Evolutionary conservation across 2,113 vertebrate species (phyloP), one percentile per base, ranked within the genome.

Genomic region (Ictalurus punctatus): DNA sequence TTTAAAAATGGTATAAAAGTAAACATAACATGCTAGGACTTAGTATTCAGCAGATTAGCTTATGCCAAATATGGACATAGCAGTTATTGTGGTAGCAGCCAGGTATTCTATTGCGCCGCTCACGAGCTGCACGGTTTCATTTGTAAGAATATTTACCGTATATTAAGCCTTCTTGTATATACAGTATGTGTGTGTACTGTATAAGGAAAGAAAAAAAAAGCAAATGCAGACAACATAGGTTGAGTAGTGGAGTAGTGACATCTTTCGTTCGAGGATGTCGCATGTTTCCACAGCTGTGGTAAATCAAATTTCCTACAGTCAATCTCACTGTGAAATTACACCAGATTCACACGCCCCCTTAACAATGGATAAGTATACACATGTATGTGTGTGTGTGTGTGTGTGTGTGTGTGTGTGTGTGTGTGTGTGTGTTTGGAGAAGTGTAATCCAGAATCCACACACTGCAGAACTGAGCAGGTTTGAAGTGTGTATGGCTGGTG

Each of bases 321-420:
- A 80, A 54, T 30, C 27, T 80, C 27, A 80, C 27, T 80, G 27
- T 80, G 78, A 80, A 80, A 80, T 80, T 54, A 80, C 48, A 56
- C 78, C 78, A 56, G 25, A n/a, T 17, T 54, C 78, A 80, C 16
- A 80, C 14, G 3, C 6, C 25, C 25, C 76, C 13, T 54, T 80
- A 6, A 80, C 14, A 54, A 56, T 80, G 27, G 27, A 56, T 17
- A 78, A 52, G 23, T 48, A 76, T 73, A 40, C 7, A 48, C 44
- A 48, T 48, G 44, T 48, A 48, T 74, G 17, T 54, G 25, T 56
- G 17, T 54, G 76, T 2, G 13, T n/a, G 48, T 80, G 76, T 80
- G 48, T 80, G 17, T 56, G 27, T 56, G 17, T 54, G 78, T 2
- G 14, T 30, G 52, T 80, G 76, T 74, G 17, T 56, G 27, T 56